These are phyloP conservation scores for Lateolabrax maculatus DNA, from an alignment of 2,797 vertebrate species.

Conservation along the genomic window DNA sequence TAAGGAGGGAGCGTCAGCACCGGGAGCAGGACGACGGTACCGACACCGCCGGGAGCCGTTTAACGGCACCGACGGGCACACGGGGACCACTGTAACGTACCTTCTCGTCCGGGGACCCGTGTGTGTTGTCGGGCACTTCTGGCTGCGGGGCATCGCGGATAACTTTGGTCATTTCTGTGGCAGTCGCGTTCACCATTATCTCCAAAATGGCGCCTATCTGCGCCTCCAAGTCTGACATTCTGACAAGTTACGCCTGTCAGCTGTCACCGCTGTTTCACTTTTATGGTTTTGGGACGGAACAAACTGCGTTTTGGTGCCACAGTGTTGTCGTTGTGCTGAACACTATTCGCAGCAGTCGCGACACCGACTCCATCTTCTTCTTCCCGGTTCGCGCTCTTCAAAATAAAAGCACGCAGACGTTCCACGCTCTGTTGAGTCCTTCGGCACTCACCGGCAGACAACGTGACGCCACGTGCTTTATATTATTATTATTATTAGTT, in stretches of 20 bases:
- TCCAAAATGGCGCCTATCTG: slow-evolving; percentile 77
- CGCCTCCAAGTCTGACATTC: slow-evolving; percentile 74
- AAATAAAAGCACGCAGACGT: slow-evolving; percentile 53
- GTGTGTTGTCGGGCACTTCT: slow-evolving; percentile 17
- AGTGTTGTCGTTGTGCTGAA: neutral
- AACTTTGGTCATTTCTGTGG: slow-evolving; percentile 77
- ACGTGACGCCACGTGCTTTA: no score
- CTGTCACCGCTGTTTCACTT: accelerated
- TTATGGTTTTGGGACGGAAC: accelerated
- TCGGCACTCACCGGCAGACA: neutral
- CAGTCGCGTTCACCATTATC: slow-evolving; percentile 65
- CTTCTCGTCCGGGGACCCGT: slow-evolving; percentile 41
- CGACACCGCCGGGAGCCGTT: no score
- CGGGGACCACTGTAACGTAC: slow-evolving; percentile 45
- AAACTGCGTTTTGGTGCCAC: neutral
- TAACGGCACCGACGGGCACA: no score
- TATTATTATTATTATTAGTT: no score
- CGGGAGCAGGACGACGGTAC: neutral
- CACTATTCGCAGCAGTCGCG: neutral
- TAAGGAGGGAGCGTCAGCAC: slow-evolving; percentile 1
- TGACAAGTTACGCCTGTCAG: accelerated
- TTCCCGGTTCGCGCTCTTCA: slow-evolving; percentile 59
- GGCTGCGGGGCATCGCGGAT: slow-evolving; percentile 13
- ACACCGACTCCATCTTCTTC: neutral
- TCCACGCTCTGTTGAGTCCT: accelerated